Evolutionary conservation across 2,797 vertebrate genomes (phyloP).

Genomic region (Chelon auratus): DNA sequence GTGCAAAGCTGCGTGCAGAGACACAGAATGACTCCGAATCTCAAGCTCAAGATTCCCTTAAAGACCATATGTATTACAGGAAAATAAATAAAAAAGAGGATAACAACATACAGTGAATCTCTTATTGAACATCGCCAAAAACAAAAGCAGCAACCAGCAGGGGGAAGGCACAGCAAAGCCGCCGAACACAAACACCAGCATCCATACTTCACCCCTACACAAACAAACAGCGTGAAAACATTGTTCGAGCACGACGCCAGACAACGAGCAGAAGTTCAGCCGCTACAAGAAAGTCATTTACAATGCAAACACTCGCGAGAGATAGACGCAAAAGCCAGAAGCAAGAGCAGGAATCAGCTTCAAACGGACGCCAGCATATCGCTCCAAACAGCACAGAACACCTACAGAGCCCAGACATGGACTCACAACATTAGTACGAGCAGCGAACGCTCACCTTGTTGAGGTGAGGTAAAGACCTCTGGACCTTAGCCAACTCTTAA

Average conservation of each 20-base stretch:
- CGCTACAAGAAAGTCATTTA: background rate
- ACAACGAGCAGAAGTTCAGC: background rate
- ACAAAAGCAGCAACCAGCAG: background rate
- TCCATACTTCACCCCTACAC: background rate
- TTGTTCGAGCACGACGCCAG: background rate
- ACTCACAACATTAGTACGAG: background rate
- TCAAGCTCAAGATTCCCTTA: background rate
- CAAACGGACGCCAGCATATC: background rate
- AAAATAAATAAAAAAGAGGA: no score
- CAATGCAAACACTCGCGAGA: constrained; percentile 6
- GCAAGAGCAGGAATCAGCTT: background rate
- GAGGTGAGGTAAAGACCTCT: background rate
- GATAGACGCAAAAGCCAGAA: background rate
- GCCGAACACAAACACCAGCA: background rate
- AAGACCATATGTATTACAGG: background rate
- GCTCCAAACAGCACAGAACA: background rate
- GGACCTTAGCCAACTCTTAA: background rate
- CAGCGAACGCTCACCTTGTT: background rate
- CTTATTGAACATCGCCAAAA: background rate
- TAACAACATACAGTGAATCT: background rate
- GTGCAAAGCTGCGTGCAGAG: background rate
- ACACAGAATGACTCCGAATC: background rate
- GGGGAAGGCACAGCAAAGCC: constrained; percentile 5
- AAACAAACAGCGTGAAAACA: background rate
- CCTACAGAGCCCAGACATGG: background rate